Base-by-base conservation (phyloP, 2,797 vertebrate species). In the Darevskia mixta region DNA sequence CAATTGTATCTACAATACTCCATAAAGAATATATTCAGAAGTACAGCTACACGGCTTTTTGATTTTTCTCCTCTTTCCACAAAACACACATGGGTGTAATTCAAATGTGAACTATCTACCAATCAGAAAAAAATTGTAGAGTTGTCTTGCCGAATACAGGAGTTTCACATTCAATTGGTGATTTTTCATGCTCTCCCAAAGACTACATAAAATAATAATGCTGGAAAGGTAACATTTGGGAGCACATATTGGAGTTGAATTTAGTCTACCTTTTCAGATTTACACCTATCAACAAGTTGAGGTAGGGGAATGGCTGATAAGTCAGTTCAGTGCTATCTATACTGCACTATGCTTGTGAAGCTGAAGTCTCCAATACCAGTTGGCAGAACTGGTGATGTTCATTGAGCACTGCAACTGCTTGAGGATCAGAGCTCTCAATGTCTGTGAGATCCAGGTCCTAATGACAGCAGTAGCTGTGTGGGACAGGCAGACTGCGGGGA, bases 1-100 rank as follows among this genome's bases (percentile, higher is more conserved):
- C 43, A 85, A 15, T 55, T 45, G 18, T 29, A 87, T n/a, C 55
- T 83, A 90, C 45, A 86, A 76, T 83, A 67, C 71, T 77, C 29
- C 45, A 0, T 58, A 69, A 85, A 77, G 25, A 5, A 83, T 17
- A 5, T 76, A 77, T 29, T 41, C 23, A 88, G 69, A 83, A 79
- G 32, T 8, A 32, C 23, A 49, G 35, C 11, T 35, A 43, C n/a
- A 58, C 13, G 32, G n/a, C 23, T 49, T 25, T 82, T 5, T 61
- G 25, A 29, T 45, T 55, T 77, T 85, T 9, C 66, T 79, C n/a
- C 23, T 80, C n/a, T 85, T 79, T 32, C 27, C n/a, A 41, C 29
- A 9, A 27, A 27, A n/a, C 2, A 55, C 4, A 78, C 41, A 32
- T 15, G 32, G 17, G 49, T 55, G 13, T 55, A 55, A 55, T 77